These are phyloP conservation scores for Scaptomyza polygonia DNA, from an alignment of 2,888 invertebrate species.

Conservation along the genomic window DNA sequence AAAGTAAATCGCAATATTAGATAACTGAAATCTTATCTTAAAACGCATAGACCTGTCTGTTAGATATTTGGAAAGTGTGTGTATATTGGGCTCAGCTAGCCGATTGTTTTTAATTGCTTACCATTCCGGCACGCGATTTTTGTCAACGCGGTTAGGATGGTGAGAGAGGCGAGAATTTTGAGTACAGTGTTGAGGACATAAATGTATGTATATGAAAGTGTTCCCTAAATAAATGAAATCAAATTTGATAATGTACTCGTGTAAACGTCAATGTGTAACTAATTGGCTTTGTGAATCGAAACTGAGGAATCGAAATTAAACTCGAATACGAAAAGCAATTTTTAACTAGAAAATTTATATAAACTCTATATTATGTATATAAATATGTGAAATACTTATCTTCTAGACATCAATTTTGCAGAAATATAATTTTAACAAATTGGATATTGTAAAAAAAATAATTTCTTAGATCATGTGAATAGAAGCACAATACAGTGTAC, in stretches of 20 bases:
- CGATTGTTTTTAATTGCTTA: constrained; percentile 41
- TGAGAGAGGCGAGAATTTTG: background rate
- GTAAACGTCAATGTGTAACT: constrained; percentile 42
- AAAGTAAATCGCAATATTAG: constrained; percentile 38
- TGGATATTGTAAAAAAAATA: constrained; percentile 37
- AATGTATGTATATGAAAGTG: background rate
- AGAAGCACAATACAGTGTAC: constrained; percentile 24
- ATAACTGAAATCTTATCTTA: constrained; percentile 45
- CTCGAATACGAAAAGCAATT: constrained; percentile 68
- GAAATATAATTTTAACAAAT: constrained; percentile 25
- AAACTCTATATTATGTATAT: constrained; percentile 26
- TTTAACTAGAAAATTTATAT: constrained; percentile 59
- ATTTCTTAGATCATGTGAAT: constrained; percentile 32
- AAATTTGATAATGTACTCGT: constrained; percentile 37
- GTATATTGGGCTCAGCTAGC: constrained; percentile 16
- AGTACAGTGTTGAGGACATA: background rate
- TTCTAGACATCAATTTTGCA: constrained; percentile 17
- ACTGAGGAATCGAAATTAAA: constrained; percentile 62
- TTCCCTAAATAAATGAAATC: constrained; percentile 31
- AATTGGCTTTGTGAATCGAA: constrained; percentile 62
- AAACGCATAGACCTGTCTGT: constrained; percentile 19
- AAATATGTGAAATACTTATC: constrained; percentile 33
- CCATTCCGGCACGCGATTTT: constrained; percentile 47
- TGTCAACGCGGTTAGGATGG: constrained; percentile 24
- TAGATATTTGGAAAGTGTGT: constrained; percentile 51